Evolutionary conservation across 2,113 vertebrate species (phyloP).

Genomic region (Macaca mulatta): DNA sequence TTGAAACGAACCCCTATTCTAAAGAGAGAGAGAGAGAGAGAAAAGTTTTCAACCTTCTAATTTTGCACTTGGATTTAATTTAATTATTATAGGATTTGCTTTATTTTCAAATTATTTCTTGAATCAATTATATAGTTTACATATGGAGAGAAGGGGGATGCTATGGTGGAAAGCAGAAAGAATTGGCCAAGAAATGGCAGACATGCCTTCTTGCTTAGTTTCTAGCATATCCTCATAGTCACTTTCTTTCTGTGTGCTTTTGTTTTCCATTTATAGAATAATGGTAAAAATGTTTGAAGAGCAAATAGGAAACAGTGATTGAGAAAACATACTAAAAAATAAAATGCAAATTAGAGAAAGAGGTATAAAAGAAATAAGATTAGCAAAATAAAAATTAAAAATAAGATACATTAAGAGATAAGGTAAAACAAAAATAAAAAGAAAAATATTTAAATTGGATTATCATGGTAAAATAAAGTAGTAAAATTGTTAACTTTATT

Average conservation of each 20-base stretch:
- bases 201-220: not conserved
- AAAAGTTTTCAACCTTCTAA: not conserved
- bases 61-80: not conserved
- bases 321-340: not conserved
- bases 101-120: not conserved
- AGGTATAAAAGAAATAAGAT: not conserved
- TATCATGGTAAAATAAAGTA: not conserved
- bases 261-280: not conserved
- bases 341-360: not conserved
- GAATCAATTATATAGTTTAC: not conserved
- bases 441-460: not conserved
- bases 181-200: not conserved
- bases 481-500: not conserved
- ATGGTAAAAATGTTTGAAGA: not conserved
- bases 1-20: not conserved
- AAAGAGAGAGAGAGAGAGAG: too few relatives aligned
- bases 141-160: not conserved
- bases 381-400: slow-evolving; percentile 10
- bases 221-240: not conserved
- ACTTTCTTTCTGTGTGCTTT: not conserved
- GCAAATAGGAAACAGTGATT: not conserved
- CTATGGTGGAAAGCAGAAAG: not conserved
- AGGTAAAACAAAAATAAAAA: not conserved
- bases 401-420: not conserved
- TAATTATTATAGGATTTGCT: not conserved